Percentiles rank a stretch among this genome's conserved stretches.
Evolutionary conservation across 2,113 vertebrate species (phyloP).

Genomic region (Manacus vitellinus): DNA sequence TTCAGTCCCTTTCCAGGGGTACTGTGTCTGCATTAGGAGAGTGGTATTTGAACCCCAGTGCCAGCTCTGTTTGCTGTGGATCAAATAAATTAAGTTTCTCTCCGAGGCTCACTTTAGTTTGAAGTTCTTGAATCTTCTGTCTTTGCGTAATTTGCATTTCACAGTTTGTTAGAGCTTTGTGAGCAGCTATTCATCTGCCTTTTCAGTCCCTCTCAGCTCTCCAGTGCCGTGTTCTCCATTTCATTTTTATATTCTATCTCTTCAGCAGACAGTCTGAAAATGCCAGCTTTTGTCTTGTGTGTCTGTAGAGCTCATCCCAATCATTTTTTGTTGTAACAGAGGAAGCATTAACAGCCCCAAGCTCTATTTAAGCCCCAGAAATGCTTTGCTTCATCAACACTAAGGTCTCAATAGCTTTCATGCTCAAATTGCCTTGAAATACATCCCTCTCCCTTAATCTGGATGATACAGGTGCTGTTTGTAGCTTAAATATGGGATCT

Average conservation of each 20-base stretch:
- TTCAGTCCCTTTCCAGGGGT: not conserved
- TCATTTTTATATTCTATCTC: slow-evolving; percentile 6
- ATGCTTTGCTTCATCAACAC: not conserved
- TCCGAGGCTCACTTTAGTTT: not conserved
- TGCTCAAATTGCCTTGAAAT: not conserved
- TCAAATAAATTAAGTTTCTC: slow-evolving; percentile 28
- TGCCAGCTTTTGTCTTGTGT: not conserved
- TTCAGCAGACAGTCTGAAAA: not conserved
- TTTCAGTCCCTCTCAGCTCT: slow-evolving; percentile 16
- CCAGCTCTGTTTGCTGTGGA: not conserved
- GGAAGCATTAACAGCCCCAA: not conserved
- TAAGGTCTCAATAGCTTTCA: not conserved
- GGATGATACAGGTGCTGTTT: not conserved
- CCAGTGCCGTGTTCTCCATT: not conserved
- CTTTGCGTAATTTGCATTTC: slow-evolving; percentile 26
- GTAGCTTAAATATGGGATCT: not conserved
- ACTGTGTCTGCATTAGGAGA: not conserved
- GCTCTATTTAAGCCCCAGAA: not conserved
- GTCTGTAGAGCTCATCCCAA: not conserved
- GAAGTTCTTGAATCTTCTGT: slow-evolving; percentile 15
- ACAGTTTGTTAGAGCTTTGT: slow-evolving; percentile 6
- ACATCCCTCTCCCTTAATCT: not conserved
- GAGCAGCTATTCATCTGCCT: slow-evolving; percentile 19
- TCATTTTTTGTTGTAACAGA: not conserved
- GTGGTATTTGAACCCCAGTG: not conserved